Conservation (phyloP, 2,888 invertebrate genomes). For the Omphaloscelis lunosa region DNA sequence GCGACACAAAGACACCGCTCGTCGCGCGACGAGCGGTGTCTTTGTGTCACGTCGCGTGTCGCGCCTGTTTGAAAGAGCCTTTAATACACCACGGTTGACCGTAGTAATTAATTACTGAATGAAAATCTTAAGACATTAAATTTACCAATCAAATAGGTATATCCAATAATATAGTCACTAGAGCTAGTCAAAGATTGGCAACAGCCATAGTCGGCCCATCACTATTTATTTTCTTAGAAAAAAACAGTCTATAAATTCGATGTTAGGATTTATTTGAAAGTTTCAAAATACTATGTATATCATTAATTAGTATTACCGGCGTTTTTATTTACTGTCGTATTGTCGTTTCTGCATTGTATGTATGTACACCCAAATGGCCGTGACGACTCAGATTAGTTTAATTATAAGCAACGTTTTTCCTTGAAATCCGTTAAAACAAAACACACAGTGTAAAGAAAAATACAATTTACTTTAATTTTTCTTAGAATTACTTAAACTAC, state of each 20-base stretch:
- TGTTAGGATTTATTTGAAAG: background rate
- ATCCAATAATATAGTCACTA: background rate
- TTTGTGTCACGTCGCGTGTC: too few species aligned
- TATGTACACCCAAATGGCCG: background rate
- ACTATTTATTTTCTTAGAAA: background rate
- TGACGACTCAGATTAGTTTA: background rate
- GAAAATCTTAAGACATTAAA: background rate
- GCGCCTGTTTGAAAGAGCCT: too few species aligned
- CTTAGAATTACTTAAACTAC: background rate
- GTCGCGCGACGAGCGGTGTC: too few species aligned
- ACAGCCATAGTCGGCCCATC: background rate
- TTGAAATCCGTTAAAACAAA: background rate
- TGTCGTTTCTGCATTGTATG: background rate
- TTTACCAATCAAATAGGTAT: background rate
- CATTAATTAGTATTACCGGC: background rate
- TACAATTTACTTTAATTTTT: conserved; percentile 12
- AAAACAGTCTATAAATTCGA: background rate
- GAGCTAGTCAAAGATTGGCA: background rate
- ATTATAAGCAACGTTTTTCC: background rate
- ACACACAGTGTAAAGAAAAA: conserved; percentile 13
- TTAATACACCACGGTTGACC: background rate
- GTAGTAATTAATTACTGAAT: background rate
- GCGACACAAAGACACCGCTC: too few species aligned
- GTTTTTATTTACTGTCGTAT: background rate
- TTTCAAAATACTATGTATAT: background rate